Evolutionary conservation across 2,113 vertebrate genomes (phyloP).

Genomic region (Megaceryle maxima): DNA sequence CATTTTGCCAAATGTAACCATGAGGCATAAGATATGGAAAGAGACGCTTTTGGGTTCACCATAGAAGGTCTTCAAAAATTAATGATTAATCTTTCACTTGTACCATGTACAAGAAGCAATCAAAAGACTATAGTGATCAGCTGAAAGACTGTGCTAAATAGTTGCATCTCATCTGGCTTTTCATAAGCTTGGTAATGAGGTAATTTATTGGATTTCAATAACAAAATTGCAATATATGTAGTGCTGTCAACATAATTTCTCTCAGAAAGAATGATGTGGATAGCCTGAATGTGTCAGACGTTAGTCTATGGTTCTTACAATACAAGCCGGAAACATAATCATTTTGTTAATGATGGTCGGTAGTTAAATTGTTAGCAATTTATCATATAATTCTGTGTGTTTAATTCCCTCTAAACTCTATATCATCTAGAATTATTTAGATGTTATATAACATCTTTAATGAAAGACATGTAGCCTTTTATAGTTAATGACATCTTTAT

Average conservation of each 20-base stretch:
- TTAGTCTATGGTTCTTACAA: neutral
- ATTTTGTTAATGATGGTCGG: neutral
- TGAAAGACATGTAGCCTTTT: neutral
- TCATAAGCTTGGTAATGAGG: neutral
- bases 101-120: neutral
- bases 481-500: neutral
- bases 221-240: neutral
- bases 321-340: neutral
- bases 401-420: neutral
- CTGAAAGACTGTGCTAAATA: neutral
- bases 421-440: neutral
- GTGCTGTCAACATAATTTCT: neutral
- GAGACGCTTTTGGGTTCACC: neutral
- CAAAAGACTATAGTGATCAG: neutral
- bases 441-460: neutral
- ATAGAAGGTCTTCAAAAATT: neutral
- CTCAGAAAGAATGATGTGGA: neutral
- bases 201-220: neutral
- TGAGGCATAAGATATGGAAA: neutral
- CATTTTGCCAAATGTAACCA: neutral
- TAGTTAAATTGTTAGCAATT: neutral
- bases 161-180: neutral
- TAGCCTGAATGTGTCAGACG: neutral
- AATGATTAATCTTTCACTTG: neutral
- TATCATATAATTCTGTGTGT: neutral